Percentiles rank a stretch among this genome's conserved stretches.
Evolutionary conservation across 2,113 vertebrate genomes (phyloP).

Genomic region (Canis aureus): DNA sequence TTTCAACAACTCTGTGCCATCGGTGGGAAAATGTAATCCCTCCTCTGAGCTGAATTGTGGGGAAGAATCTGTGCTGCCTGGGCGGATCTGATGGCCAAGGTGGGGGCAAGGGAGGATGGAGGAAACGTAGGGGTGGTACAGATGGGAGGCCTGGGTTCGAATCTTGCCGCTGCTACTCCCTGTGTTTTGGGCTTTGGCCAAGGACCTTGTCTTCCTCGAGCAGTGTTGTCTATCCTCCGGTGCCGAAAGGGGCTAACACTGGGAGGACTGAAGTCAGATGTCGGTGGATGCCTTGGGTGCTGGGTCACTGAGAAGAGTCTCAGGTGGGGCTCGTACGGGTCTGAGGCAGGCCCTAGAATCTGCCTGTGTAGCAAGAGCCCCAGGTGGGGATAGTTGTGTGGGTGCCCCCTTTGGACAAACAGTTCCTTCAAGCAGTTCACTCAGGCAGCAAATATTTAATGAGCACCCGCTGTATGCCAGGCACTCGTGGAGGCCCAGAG

Average conservation of each 20-base stretch:
- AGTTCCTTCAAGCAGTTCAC: not conserved
- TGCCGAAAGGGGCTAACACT: not conserved
- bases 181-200: not conserved
- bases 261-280: not conserved
- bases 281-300: accelerated
- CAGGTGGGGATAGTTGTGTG: accelerated
- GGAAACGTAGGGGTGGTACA: not conserved
- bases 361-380: not conserved
- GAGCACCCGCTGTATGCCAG: not conserved
- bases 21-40: not conserved
- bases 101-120: not conserved
- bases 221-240: not conserved
- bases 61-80: no score
- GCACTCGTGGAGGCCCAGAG: not conserved
- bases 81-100: not conserved
- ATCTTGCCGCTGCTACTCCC: not conserved
- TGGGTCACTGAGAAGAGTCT: not conserved
- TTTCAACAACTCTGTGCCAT: not conserved
- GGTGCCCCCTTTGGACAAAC: not conserved
- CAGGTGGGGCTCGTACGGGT: accelerated
- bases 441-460: not conserved
- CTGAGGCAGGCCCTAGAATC: not conserved
- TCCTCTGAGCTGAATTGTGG: not conserved
- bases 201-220: not conserved
- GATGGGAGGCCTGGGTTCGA: not conserved